Conservation (phyloP, 2,797 vertebrate genomes). For the Zalophus californianus region DNA sequence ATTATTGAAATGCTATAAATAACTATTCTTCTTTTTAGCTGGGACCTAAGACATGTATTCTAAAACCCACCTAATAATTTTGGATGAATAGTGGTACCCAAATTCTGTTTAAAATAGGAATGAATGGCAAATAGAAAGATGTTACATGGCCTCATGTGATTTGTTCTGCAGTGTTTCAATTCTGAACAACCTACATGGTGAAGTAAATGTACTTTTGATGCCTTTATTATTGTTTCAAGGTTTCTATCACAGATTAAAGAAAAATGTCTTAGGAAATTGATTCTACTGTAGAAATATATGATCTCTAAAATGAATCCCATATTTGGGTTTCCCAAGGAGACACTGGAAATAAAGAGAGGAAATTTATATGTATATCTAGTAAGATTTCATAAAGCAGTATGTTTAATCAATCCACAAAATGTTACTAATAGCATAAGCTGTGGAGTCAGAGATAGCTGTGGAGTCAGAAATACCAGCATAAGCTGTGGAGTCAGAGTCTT, state of each 20-base stretch:
- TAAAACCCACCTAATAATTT: neutral
- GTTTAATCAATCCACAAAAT: constrained; percentile 20
- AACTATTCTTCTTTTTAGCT: neutral
- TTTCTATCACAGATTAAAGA: constrained; percentile 3
- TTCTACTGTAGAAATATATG: neutral
- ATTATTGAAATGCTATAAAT: neutral
- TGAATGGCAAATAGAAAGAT: neutral
- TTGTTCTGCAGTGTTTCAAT: neutral
- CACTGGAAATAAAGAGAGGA: neutral
- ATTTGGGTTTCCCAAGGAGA: neutral
- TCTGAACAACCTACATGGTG: neutral
- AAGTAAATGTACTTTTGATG: neutral
- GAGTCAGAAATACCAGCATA: neutral
- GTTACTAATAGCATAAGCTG: neutral
- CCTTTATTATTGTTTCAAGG: constrained; percentile 40
- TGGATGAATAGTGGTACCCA: neutral
- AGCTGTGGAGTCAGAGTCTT: neutral
- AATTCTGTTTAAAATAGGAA: neutral
- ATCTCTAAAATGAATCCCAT: constrained; percentile 33
- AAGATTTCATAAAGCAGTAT: neutral
- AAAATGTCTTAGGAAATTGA: neutral
- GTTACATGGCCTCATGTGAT: rapidly evolving
- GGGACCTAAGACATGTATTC: neutral
- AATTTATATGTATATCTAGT: neutral
- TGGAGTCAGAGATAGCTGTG: neutral